Evolutionary conservation across 2,113 vertebrate species (phyloP).

Genomic region (Ahaetulla prasina): DNA sequence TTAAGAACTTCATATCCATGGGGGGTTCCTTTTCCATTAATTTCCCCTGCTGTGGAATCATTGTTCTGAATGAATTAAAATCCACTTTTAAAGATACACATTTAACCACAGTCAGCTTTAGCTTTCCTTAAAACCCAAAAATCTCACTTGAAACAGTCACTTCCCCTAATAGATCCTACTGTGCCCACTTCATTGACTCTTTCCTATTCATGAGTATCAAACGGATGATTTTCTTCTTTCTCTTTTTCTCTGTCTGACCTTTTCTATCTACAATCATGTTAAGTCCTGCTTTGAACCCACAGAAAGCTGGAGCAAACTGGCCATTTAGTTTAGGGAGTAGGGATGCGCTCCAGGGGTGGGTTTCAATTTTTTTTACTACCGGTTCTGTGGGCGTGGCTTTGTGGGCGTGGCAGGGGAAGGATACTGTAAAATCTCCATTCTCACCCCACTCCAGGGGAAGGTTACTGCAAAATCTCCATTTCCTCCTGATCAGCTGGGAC

Average conservation of each 20-base stretch:
- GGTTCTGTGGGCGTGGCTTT: no score
- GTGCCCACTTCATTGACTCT: not conserved
- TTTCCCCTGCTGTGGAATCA: not conserved
- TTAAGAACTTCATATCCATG: not conserved
- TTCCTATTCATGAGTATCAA: not conserved
- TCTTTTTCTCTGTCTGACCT: not conserved
- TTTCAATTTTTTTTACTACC: no score
- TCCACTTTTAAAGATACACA: not conserved
- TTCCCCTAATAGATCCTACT: not conserved
- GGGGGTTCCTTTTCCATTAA: not conserved
- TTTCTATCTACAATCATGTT: not conserved
- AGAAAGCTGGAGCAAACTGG: not conserved
- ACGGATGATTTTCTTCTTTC: not conserved
- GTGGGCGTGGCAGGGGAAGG: no score
- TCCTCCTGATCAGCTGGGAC: no score
- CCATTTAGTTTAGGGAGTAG: not conserved
- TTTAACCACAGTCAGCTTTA: not conserved
- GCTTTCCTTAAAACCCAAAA: not conserved
- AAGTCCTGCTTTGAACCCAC: not conserved
- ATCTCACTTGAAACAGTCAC: not conserved
- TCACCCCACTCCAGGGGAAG: no score
- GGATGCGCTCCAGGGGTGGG: no score
- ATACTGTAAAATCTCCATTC: no score
- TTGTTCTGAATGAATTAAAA: not conserved
- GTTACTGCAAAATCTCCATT: no score